Percentiles rank a stretch among this genome's conserved stretches.
phyloP scores from a whole-genome alignment of 1,140 invertebrate genomes.

The Rhagoletis pomonella region DNA sequence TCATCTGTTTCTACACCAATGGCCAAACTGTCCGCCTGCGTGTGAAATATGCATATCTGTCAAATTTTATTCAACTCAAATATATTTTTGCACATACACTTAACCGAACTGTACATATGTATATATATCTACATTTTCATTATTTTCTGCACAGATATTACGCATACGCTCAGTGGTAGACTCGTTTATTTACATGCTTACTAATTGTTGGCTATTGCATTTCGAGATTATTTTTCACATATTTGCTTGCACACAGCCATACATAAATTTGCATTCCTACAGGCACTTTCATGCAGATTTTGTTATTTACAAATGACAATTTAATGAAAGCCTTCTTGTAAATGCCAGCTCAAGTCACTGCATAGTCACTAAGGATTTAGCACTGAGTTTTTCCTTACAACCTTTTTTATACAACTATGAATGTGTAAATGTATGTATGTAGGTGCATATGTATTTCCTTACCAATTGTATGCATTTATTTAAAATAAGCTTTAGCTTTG shows the following conservation, averaged over 20 bases:
- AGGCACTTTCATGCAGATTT: constrained; percentile 46
- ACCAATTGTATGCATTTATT: neutral
- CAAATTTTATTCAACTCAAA: neutral
- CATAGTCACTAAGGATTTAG: neutral
- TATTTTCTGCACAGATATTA: constrained; percentile 10
- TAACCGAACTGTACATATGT: neutral
- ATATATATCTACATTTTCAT: neutral
- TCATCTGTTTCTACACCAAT: neutral
- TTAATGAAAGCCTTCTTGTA: constrained; percentile 37
- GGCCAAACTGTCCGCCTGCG: neutral
- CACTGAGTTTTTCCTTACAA: neutral
- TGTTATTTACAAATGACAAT: constrained; percentile 45
- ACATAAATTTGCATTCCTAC: constrained; percentile 3
- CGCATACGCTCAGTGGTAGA: constrained; percentile 1
- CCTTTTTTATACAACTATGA: neutral
- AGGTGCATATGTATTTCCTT: neutral
- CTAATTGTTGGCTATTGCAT: constrained; percentile 40
- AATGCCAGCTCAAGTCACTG: neutral
- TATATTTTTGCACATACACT: neutral
- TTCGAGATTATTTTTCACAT: constrained; percentile 33
- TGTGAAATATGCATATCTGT: constrained; percentile 48
- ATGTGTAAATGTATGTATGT: neutral
- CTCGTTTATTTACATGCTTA: neutral
- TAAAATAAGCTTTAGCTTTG: constrained; percentile 30
- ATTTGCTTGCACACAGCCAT: neutral